These are phyloP conservation scores for Portevinia maculata DNA, from an alignment of 2,888 invertebrate species.

Conservation along the genomic window DNA sequence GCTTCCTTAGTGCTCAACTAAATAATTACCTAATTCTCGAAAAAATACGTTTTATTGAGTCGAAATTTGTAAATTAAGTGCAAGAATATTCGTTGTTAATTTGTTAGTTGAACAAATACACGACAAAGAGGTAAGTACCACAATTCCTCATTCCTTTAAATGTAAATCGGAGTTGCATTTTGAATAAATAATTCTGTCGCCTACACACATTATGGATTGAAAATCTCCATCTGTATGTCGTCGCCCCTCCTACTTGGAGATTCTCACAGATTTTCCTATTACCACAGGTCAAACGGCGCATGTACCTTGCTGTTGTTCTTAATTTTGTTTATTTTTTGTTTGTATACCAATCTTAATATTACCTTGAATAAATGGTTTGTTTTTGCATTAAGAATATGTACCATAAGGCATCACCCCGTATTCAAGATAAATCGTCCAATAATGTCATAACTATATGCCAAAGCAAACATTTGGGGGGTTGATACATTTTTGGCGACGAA, in stretches of 20 bases:
- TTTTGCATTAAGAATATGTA: neutral
- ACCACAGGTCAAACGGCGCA: conserved; percentile 60
- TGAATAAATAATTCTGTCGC: conserved; percentile 28
- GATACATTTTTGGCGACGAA: too few relatives aligned
- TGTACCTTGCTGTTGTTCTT: conserved; percentile 12
- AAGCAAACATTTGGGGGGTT: neutral
- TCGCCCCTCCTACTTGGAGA: conserved; percentile 5
- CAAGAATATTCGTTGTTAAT: too few relatives aligned
- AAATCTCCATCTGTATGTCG: conserved; percentile 2
- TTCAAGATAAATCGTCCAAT: neutral
- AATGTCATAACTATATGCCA: conserved; percentile 6
- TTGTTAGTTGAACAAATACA: too few relatives aligned
- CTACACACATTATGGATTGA: conserved; percentile 14
- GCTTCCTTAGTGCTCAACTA: too few relatives aligned
- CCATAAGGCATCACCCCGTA: neutral
- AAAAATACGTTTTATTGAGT: too few relatives aligned
- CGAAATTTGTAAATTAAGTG: too few relatives aligned
- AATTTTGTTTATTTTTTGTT: neutral
- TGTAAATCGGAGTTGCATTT: neutral
- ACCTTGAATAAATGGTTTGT: conserved; percentile 2
- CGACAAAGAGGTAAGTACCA: neutral
- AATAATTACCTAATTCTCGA: too few relatives aligned
- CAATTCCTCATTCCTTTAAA: neutral
- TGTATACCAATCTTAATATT: conserved; percentile 6
- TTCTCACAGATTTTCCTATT: conserved; percentile 55